Percentiles rank a stretch among this genome's conserved stretches.
phyloP scores from a whole-genome alignment of 2,797 vertebrate species.

The Sciurus vulgaris region DNA sequence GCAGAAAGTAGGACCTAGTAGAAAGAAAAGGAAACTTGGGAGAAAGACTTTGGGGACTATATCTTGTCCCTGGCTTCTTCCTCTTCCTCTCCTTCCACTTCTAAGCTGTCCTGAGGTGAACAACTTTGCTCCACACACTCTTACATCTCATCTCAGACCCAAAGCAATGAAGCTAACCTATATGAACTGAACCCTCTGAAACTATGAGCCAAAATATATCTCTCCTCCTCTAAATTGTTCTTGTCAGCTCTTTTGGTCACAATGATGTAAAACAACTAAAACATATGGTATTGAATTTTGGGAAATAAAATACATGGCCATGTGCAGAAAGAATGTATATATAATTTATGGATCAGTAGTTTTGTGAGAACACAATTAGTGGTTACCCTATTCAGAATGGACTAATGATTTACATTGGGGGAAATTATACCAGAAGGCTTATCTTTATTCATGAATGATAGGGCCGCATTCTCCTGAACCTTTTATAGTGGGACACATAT shows the following conservation, averaged over 20 bases:
- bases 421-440: conserved; percentile 54
- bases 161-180: background rate
- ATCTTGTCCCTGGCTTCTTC: background rate
- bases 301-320: conserved; percentile 71
- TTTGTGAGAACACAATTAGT: conserved; percentile 69
- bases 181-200: background rate
- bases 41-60: background rate
- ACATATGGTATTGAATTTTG: conserved; percentile 64
- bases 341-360: conserved; percentile 76
- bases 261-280: background rate
- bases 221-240: background rate
- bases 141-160: background rate
- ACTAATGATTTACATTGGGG: conserved; percentile 51
- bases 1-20: background rate
- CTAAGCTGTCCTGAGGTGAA: background rate
- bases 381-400: conserved; percentile 65
- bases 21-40: background rate
- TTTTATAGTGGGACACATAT: conserved; percentile 23
- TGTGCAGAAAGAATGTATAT: conserved; percentile 35
- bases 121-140: background rate
- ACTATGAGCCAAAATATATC: background rate
- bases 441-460: conserved; percentile 79
- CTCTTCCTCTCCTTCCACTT: background rate
- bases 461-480: conserved; percentile 11
- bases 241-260: background rate